phyloP scores from a whole-genome alignment of 1,140 invertebrate species.

The Drosophila novamexicana region DNA sequence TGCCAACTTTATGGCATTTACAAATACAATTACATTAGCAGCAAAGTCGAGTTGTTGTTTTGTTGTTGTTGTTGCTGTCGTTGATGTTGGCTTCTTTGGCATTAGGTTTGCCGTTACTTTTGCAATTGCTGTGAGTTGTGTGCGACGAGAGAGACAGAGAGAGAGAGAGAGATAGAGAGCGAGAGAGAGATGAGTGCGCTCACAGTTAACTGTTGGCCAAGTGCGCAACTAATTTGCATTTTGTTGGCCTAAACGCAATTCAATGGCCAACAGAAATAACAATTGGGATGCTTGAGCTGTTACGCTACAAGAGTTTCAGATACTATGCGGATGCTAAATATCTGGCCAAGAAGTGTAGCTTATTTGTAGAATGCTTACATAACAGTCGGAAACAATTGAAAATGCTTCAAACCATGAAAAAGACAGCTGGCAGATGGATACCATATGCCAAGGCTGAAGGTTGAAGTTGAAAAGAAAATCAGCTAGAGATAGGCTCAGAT shows the following conservation, averaged over 20 bases:
- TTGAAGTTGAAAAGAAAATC: too few relatives aligned
- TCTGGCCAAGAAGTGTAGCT: constrained; percentile 1
- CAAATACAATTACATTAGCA: constrained; percentile 80
- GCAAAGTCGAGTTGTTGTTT: constrained; percentile 24
- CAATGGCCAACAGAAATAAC: constrained; percentile 36
- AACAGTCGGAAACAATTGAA: constrained; percentile 15
- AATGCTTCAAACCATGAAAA: not conserved
- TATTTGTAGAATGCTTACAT: constrained; percentile 17
- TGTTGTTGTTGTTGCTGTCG: constrained; percentile 16
- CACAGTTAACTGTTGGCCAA: constrained; percentile 75
- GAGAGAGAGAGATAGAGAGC: too few relatives aligned
- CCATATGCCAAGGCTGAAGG: too few relatives aligned
- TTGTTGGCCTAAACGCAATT: constrained; percentile 48
- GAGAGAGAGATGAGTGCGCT: constrained; percentile 42
- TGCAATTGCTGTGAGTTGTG: constrained; percentile 38
- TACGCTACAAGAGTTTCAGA: constrained; percentile 25
- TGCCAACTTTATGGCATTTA: constrained; percentile 83
- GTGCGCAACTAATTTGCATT: constrained; percentile 76
- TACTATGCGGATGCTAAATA: not conserved
- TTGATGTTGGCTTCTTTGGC: constrained; percentile 23
- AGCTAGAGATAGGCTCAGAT: too few relatives aligned
- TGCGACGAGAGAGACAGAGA: not conserved
- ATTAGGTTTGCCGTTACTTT: constrained; percentile 55
- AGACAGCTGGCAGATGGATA: too few relatives aligned
- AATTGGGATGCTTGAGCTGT: constrained; percentile 15